Percentiles rank a stretch among this genome's conserved stretches.
These are phyloP conservation scores for Ceratosolen fusciceps DNA, from an alignment of 1,140 invertebrate species.

Conservation along the genomic window DNA sequence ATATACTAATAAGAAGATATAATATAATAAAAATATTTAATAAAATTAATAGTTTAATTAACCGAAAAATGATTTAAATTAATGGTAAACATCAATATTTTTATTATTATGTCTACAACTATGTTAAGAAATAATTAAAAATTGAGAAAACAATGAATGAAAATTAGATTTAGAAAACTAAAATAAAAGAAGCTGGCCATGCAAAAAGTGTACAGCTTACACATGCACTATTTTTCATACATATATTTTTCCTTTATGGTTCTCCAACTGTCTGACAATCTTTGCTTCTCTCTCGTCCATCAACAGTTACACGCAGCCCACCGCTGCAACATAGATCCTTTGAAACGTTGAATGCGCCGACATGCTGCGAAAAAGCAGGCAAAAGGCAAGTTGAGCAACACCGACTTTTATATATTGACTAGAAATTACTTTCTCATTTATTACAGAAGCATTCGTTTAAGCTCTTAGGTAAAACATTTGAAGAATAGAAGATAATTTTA, in stretches of 20 bases:
- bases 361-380: conserved; percentile 16
- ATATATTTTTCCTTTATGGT: neutral
- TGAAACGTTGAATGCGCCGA: conserved; percentile 18
- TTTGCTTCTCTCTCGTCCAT: conserved; percentile 1
- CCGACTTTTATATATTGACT: conserved; percentile 10
- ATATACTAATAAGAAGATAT: no score
- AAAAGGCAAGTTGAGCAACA: neutral
- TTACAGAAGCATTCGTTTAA: neutral
- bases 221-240: neutral
- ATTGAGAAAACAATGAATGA: neutral
- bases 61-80: no score
- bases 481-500: neutral
- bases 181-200: neutral
- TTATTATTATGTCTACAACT: no score
- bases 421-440: conserved; percentile 8
- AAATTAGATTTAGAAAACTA: neutral
- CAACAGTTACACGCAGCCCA: neutral
- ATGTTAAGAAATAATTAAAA: no score
- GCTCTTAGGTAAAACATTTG: neutral
- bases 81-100: no score
- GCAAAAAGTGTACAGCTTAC: conserved; percentile 10
- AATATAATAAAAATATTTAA: no score
- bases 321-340: conserved; percentile 5
- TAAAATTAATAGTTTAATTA: no score
- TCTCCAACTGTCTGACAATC: conserved; percentile 7